phyloP scores from a whole-genome alignment of 2,797 vertebrate species.

The Nothura maculosa region DNA sequence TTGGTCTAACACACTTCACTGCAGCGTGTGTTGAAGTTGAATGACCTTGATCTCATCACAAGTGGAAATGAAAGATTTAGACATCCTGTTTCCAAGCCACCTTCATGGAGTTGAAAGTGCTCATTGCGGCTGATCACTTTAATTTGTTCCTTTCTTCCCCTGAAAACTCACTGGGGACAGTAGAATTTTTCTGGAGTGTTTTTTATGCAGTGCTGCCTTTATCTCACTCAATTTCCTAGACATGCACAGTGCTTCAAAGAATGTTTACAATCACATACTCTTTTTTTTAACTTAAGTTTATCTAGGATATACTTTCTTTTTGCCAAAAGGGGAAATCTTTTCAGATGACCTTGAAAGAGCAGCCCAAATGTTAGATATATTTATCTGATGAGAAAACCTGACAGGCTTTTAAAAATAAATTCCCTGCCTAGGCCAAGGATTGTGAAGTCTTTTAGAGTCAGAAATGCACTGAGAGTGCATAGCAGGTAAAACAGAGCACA shows the following conservation, averaged over 20 bases:
- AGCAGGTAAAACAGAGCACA: constrained; percentile 3
- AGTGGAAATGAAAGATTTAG: neutral
- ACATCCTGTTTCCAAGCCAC: neutral
- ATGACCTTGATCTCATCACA: neutral
- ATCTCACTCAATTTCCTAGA: neutral
- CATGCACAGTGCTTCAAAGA: neutral
- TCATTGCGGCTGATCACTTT: neutral
- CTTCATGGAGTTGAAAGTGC: neutral
- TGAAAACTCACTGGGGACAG: neutral
- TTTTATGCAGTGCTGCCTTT: neutral
- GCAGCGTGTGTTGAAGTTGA: neutral
- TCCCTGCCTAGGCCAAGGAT: neutral
- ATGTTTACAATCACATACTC: neutral
- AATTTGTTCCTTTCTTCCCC: neutral
- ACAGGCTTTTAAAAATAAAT: neutral
- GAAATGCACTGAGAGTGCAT: neutral
- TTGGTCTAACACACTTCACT: neutral
- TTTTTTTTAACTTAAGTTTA: neutral
- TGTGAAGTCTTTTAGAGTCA: neutral
- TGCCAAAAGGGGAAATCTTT: neutral
- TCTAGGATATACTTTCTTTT: neutral
- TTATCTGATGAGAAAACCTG: neutral
- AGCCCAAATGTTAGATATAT: neutral
- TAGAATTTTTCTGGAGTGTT: neutral
- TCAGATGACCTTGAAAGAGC: neutral